Conservation (phyloP, 2,888 invertebrate species). For the Panzeria rudis region DNA sequence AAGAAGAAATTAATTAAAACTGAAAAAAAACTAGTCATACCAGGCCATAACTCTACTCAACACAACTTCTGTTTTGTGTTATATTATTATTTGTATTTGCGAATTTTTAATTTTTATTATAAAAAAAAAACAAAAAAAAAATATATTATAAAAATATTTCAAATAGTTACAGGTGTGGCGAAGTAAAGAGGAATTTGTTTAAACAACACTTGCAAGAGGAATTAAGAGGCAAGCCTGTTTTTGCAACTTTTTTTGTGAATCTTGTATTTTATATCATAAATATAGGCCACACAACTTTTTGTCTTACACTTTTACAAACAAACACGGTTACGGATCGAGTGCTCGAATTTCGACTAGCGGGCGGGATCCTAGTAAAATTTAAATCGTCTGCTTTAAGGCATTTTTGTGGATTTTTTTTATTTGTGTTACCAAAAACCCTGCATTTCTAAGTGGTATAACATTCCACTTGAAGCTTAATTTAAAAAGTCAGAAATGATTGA, state of each 20-base stretch:
- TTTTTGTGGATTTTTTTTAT: constrained; percentile 1
- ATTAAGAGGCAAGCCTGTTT: constrained; percentile 6
- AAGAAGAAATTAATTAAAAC: constrained; percentile 57
- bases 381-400: constrained; percentile 2
- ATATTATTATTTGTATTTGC: constrained; percentile 42
- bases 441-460: too few relatives aligned
- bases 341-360: too few relatives aligned
- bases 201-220: not conserved
- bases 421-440: not conserved
- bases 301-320: too few relatives aligned
- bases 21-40: constrained; percentile 59
- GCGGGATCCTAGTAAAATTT: too few relatives aligned
- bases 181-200: constrained; percentile 41
- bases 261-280: too few relatives aligned
- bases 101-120: constrained; percentile 24
- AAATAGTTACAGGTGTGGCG: constrained; percentile 47
- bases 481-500: not conserved
- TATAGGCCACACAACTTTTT: too few relatives aligned
- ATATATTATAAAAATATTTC: not conserved
- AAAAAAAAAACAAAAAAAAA: not conserved
- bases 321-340: too few relatives aligned
- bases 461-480: not conserved
- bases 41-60: constrained; percentile 47
- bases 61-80: not conserved
- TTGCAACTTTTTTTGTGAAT: not conserved